Conservation (phyloP, 30 jellyfish, hydroid and myxozoan genomes). For the Cassiopea andromeda region DNA sequence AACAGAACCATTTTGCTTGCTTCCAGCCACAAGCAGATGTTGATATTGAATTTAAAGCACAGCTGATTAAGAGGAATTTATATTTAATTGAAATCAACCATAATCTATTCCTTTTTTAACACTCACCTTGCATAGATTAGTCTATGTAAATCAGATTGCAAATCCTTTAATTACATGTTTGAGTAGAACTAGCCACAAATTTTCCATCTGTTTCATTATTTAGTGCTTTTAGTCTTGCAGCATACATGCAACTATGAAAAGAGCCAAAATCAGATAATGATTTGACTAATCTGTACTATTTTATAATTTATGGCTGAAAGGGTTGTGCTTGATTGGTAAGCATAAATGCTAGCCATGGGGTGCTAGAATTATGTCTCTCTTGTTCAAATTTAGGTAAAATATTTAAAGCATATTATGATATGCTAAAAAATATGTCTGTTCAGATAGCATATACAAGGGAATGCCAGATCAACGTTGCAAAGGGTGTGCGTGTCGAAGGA, state of each 20-base stretch:
- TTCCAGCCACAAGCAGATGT: conserved; percentile 16
- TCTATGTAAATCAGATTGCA: conserved; percentile 8
- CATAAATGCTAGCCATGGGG: not conserved
- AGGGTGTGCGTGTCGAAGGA: too few species aligned
- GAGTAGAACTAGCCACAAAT: not conserved
- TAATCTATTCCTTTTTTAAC: conserved; percentile 4
- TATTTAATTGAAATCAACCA: conserved; percentile 4
- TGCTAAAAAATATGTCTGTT: not conserved
- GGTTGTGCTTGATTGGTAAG: not conserved
- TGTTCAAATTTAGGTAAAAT: not conserved
- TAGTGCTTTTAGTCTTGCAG: not conserved
- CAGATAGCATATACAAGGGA: too few species aligned
- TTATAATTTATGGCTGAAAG: not conserved
- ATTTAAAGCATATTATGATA: not conserved
- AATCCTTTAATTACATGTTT: not conserved
- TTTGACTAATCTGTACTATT: not conserved
- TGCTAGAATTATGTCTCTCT: not conserved
- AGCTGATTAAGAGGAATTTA: not conserved
- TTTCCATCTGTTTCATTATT: conserved; percentile 3
- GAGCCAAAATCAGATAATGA: not conserved
- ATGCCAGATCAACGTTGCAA: too few species aligned
- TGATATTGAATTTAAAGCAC: not conserved
- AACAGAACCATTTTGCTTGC: not conserved
- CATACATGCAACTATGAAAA: not conserved
- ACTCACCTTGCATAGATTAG: not conserved